Evolutionary conservation across 2,888 invertebrate genomes (phyloP).

Genomic region (Leptopilina syphax): DNA sequence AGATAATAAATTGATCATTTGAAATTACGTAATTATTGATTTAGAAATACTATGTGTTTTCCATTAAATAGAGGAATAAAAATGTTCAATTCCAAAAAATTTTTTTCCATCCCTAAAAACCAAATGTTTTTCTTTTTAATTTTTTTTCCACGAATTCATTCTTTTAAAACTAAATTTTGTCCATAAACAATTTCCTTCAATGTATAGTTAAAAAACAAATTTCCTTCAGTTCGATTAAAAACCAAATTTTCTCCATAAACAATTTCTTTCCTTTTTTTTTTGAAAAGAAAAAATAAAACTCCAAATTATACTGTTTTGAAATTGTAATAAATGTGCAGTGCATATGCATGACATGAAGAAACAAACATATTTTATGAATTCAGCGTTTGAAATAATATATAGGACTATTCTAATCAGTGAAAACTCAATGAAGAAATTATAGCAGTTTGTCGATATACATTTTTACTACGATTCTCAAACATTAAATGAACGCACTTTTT

Average conservation of each 20-base stretch:
- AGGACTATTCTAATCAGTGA: constrained; percentile 63
- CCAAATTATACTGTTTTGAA: constrained; percentile 48
- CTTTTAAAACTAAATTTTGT: constrained; percentile 45
- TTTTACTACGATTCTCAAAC: constrained; percentile 25
- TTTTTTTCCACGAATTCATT: background rate
- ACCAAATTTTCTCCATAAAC: constrained; percentile 45
- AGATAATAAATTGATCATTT: constrained; percentile 44
- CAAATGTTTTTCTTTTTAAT: no score
- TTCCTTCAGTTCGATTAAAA: constrained; percentile 36
- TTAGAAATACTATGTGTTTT: background rate
- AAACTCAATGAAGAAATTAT: constrained; percentile 62
- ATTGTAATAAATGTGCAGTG: constrained; percentile 56
- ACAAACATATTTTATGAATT: constrained; percentile 62
- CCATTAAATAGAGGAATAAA: background rate
- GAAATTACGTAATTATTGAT: background rate
- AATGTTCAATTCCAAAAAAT: background rate
- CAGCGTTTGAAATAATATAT: constrained; percentile 57
- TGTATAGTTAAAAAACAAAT: background rate
- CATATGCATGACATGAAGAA: constrained; percentile 56
- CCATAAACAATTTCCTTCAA: constrained; percentile 12
- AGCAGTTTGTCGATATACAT: constrained; percentile 61
- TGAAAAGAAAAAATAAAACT: constrained; percentile 17
- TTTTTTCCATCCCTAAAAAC: background rate
- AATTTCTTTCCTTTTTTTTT: background rate
- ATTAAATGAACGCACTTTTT: constrained; percentile 16